Evolutionary conservation across 2,797 vertebrate species (phyloP).

Genomic region (Crax fasciolata): DNA sequence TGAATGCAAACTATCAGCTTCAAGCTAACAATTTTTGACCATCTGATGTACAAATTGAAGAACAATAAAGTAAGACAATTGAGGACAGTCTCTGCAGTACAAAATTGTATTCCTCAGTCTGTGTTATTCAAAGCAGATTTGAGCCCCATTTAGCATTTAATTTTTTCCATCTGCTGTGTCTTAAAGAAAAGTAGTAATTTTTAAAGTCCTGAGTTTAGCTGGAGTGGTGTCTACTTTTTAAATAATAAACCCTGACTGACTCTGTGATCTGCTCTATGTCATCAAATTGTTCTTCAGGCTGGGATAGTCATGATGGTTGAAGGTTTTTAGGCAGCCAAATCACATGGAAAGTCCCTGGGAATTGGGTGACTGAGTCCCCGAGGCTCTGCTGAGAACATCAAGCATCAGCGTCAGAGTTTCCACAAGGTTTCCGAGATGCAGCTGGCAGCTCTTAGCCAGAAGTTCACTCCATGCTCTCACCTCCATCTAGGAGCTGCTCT

Average conservation of each 20-base stretch:
- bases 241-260: background rate
- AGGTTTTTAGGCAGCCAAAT: background rate
- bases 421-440: background rate
- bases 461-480: background rate
- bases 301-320: background rate
- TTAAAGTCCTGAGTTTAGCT: conserved; percentile 7
- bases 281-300: background rate
- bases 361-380: conserved; percentile 1
- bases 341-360: background rate
- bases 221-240: background rate
- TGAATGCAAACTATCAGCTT: conserved; percentile 8
- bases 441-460: background rate
- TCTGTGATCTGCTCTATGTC: background rate
- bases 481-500: conserved; percentile 28
- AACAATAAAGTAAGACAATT: conserved; percentile 37
- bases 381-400: background rate
- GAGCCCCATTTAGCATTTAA: conserved; percentile 51
- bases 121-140: conserved; percentile 64
- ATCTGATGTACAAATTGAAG: conserved; percentile 64
- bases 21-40: conserved; percentile 53
- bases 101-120: conserved; percentile 42
- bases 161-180: conserved; percentile 61
- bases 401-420: conserved; percentile 3
- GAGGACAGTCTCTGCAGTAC: conserved; percentile 47
- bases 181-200: conserved; percentile 61